These are phyloP conservation scores for Tinea semifulvella DNA, from an alignment of 2,888 invertebrate genomes.

Conservation along the genomic window DNA sequence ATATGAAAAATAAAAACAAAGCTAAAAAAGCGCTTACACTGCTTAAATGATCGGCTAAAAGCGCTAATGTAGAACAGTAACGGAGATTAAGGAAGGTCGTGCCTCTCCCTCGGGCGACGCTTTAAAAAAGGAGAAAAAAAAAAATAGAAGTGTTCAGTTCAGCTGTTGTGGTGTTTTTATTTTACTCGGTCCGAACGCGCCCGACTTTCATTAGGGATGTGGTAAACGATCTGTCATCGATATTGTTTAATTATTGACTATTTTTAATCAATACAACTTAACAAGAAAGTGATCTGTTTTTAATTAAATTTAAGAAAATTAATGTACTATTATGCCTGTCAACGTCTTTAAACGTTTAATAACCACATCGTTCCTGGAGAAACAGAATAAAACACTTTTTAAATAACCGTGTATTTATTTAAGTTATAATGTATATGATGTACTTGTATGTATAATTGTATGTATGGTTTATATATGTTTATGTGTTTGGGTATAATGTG, in stretches of 20 bases:
- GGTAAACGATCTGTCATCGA: conserved; percentile 1
- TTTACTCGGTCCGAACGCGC: conserved; percentile 11
- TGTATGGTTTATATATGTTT: too few species aligned
- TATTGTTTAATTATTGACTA: not conserved
- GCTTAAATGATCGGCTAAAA: conserved; percentile 12
- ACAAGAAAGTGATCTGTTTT: too few species aligned
- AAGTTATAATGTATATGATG: too few species aligned
- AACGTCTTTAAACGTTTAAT: too few species aligned
- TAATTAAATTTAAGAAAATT: too few species aligned
- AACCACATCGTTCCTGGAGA: too few species aligned
- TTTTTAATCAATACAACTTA: too few species aligned
- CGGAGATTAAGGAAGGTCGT: conserved; percentile 13
- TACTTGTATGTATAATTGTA: too few species aligned
- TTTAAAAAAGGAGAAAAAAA: conserved; percentile 3
- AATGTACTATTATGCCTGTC: too few species aligned
- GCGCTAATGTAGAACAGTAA: conserved; percentile 13
- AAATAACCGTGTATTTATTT: too few species aligned
- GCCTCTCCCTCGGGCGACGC: conserved; percentile 11
- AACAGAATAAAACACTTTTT: too few species aligned
- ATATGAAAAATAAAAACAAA: conserved; percentile 9
- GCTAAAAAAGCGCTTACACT: conserved; percentile 5
- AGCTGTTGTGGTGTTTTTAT: conserved; percentile 14
- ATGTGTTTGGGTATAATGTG: too few species aligned
- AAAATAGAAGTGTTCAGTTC: not conserved
- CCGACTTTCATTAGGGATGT: conserved; percentile 2